phyloP scores from a whole-genome alignment of 64 coral and sea anemone genomes.

The Dendrophyllia cribrosa region DNA sequence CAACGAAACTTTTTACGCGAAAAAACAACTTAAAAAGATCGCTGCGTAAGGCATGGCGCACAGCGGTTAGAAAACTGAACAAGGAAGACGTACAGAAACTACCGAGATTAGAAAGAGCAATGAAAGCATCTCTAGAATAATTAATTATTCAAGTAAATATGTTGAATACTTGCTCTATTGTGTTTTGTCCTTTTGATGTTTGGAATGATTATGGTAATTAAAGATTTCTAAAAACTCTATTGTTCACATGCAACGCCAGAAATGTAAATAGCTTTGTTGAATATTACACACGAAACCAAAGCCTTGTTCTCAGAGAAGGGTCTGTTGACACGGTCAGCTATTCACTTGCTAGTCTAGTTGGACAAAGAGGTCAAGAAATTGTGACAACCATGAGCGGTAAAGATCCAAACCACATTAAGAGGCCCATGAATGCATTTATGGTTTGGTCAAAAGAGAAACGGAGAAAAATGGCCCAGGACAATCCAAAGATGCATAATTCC shows the following conservation, averaged over 20 bases:
- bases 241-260: conserved; percentile 98
- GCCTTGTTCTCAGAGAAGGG: conserved; percentile 75
- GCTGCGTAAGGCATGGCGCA: not conserved
- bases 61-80: not conserved
- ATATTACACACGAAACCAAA: conserved; percentile 89
- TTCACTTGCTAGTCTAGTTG: conserved; percentile 63
- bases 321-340: conserved; percentile 82
- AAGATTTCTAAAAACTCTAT: conserved; percentile 99
- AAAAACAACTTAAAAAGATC: conserved; percentile 4
- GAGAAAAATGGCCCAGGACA: conserved; percentile 76
- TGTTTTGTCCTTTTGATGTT: conserved; percentile 99
- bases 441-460: conserved; percentile 89
- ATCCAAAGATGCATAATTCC: conserved; percentile 93
- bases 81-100: not conserved
- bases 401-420: conserved; percentile 91
- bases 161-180: conserved; percentile 78
- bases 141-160: conserved; percentile 99
- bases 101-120: conserved; percentile 40
- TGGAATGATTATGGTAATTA: conserved; percentile 99
- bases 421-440: conserved; percentile 97
- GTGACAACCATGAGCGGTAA: conserved; percentile 84
- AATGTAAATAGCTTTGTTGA: conserved; percentile 99
- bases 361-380: conserved; percentile 64
- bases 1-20: conserved; percentile 15
- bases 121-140: conserved; percentile 47